phyloP scores from a whole-genome alignment of 1,140 invertebrate species.

The Bathynomus jamesi region DNA sequence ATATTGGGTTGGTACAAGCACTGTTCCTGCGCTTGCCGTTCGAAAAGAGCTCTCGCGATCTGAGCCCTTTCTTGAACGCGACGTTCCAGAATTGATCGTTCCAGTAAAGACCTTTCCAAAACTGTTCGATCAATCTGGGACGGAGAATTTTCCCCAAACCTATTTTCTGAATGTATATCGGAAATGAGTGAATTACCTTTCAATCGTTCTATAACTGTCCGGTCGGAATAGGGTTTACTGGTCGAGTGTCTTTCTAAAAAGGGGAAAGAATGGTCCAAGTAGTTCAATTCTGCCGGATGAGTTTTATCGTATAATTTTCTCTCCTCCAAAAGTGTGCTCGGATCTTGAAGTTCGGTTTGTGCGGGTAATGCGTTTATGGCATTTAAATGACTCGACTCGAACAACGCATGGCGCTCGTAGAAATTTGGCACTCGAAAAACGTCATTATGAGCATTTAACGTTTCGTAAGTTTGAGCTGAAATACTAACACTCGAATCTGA shows the following conservation, averaged over 20 bases:
- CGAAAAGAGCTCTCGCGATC: conserved; percentile 21
- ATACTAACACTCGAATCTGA: background rate
- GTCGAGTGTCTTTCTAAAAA: background rate
- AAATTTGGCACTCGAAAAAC: background rate
- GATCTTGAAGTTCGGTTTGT: background rate
- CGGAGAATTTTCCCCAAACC: background rate
- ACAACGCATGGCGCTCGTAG: background rate
- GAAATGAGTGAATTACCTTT: background rate
- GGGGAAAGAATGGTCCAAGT: background rate
- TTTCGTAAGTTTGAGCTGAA: background rate
- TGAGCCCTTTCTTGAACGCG: conserved; percentile 30
- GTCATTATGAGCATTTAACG: background rate
- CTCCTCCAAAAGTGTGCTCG: background rate
- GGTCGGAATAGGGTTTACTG: background rate
- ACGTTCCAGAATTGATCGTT: conserved; percentile 29
- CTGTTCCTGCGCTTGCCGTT: conserved; percentile 18
- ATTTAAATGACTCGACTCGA: background rate
- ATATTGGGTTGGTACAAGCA: conserved; percentile 8
- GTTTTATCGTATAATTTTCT: background rate
- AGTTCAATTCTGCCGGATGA: background rate
- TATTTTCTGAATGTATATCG: background rate
- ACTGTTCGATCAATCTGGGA: conserved; percentile 23
- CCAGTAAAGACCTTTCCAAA: conserved; percentile 28
- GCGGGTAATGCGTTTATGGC: background rate
- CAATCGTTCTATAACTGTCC: background rate